These are phyloP conservation scores for Microcebus lehilahytsara DNA, from an alignment of 2,113 vertebrate genomes.

Conservation along the genomic window DNA sequence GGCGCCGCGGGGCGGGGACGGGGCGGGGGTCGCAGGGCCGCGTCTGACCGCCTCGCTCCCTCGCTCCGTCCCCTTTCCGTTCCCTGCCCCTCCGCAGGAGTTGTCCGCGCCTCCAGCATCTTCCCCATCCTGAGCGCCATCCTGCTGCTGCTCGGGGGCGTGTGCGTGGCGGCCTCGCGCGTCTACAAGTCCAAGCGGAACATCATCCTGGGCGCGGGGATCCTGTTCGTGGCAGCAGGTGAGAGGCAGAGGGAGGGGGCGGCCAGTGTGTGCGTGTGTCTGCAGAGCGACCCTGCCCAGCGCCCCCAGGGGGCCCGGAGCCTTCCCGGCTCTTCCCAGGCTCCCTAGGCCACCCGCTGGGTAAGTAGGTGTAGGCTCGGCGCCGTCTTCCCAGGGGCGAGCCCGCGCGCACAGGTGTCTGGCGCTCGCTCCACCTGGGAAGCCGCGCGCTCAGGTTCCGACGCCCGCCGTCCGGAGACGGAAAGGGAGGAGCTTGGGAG, in stretches of 20 bases:
- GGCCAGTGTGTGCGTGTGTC: background rate
- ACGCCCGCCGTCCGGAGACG: background rate
- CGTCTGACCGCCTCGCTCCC: background rate
- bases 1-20: background rate
- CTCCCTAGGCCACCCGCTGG: background rate
- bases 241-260: conserved; percentile 64
- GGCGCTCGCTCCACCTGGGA: background rate
- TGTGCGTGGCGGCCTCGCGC: conserved; percentile 94
- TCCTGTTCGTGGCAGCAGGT: conserved; percentile 97
- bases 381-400: background rate
- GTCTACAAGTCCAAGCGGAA: conserved; percentile 95
- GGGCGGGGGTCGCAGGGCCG: background rate
- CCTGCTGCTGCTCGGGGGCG: conserved; percentile 93
- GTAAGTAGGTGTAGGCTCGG: background rate
- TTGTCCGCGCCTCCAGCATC: conserved; percentile 96
- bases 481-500: background rate
- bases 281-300: background rate
- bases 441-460: background rate
- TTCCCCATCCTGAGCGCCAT: conserved; percentile 97
- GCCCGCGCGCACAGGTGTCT: background rate
- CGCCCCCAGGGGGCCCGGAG: background rate
- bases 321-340: background rate
- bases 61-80: too few species aligned
- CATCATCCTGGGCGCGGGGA: conserved; percentile 95
- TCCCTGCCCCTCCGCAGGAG: conserved; percentile 81